Conservation (phyloP, 2,888 invertebrate genomes). For the Oscheius sp. region DNA sequence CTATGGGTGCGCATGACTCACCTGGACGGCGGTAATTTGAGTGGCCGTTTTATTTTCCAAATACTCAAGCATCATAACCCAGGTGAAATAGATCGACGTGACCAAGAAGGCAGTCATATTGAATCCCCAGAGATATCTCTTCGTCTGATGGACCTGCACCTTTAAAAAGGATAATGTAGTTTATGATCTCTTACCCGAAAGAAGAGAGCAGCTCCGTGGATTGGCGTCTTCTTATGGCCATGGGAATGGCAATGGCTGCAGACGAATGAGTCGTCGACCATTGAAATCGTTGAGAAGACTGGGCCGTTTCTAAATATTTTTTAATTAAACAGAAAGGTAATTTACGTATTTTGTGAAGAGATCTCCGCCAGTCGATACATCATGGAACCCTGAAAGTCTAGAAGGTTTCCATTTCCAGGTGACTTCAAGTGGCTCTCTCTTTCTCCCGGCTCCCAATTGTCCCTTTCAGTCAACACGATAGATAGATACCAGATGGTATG, state of each 20-base stretch:
- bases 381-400: not conserved
- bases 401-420: not conserved
- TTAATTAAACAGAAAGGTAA: not conserved
- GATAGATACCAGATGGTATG: constrained; percentile 27
- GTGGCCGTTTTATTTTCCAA: constrained; percentile 16
- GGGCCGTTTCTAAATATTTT: constrained; percentile 17
- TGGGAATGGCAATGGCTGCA: constrained; percentile 7
- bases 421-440: too few species aligned
- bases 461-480: constrained; percentile 22
- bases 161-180: too few species aligned
- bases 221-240: constrained; percentile 22
- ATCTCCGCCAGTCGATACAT: constrained; percentile 21
- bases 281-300: constrained; percentile 12
- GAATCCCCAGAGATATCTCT: constrained; percentile 28
- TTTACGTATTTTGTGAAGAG: not conserved
- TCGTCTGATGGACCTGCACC: constrained; percentile 15
- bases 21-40: constrained; percentile 26
- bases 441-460: too few species aligned
- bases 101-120: constrained; percentile 20
- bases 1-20: not conserved
- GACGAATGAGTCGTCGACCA: not conserved
- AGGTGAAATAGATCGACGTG: constrained; percentile 26
- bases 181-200: constrained; percentile 3
- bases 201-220: constrained; percentile 23
- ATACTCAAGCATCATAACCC: constrained; percentile 26